Conservation (phyloP, 2,113 vertebrate genomes). For the Dendrocopos noguchii region DNA sequence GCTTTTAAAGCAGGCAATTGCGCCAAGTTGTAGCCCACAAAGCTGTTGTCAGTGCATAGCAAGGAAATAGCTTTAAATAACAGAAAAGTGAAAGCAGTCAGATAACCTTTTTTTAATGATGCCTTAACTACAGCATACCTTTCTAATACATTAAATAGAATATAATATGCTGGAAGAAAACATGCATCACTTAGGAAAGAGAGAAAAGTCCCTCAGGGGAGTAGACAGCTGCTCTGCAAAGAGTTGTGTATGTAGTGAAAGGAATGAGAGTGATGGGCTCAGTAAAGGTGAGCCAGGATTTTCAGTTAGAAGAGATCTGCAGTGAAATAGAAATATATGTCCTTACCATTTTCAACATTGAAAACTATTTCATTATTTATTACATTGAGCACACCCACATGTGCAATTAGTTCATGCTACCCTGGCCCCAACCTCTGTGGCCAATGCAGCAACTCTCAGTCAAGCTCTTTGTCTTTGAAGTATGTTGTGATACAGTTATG, state of each 20-base stretch:
- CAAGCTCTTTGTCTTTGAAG: not conserved
- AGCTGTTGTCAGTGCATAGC: not conserved
- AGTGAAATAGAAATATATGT: not conserved
- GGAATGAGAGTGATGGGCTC: rapidly evolving
- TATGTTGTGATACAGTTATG: not conserved
- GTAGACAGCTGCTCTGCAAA: not conserved
- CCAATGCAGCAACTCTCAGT: not conserved
- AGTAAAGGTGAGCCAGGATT: not conserved
- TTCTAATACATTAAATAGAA: not conserved
- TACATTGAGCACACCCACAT: not conserved
- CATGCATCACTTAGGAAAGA: not conserved
- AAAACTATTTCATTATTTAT: not conserved
- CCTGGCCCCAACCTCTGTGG: not conserved
- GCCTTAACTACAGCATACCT: not conserved
- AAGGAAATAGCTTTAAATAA: not conserved
- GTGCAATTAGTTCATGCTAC: not conserved
- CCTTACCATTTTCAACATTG: not conserved
- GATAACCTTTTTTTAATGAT: not conserved
- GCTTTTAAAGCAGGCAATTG: not conserved
- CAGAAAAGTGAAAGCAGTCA: not conserved
- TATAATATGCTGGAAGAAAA: not conserved
- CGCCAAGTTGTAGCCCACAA: not conserved
- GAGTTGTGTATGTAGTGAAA: not conserved
- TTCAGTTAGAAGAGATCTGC: not conserved
- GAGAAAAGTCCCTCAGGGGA: not conserved